These are phyloP conservation scores for Herpailurus yagouaroundi DNA, from an alignment of 2,113 vertebrate genomes.

Conservation along the genomic window DNA sequence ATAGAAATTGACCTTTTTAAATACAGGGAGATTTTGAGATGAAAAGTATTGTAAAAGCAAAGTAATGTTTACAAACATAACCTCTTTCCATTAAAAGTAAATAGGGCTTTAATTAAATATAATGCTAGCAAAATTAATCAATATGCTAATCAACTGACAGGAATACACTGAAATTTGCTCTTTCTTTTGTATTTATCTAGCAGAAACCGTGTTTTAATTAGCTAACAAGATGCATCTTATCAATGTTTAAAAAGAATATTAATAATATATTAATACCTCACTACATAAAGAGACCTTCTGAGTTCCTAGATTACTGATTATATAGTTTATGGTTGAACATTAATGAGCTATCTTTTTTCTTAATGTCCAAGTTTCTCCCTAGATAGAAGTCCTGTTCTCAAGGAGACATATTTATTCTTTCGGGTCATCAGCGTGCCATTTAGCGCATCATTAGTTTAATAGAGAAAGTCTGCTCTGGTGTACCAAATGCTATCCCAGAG, in stretches of 20 bases:
- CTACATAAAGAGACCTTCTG: constrained; percentile 25
- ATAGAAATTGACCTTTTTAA: neutral
- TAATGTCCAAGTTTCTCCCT: neutral
- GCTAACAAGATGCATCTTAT: neutral
- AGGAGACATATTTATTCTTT: constrained; percentile 40
- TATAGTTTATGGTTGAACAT: neutral
- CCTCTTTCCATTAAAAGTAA: neutral
- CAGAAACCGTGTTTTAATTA: constrained; percentile 54
- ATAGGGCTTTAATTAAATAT: constrained; percentile 10
- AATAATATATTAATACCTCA: constrained; percentile 27
- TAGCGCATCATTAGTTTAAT: constrained; percentile 53
- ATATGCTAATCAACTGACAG: neutral
- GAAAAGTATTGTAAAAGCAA: neutral
- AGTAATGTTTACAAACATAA: neutral
- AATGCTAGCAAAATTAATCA: neutral
- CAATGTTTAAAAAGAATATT: constrained; percentile 47
- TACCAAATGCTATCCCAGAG: neutral
- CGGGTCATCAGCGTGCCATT: neutral
- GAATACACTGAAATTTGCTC: neutral
- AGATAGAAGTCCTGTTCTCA: constrained; percentile 21
- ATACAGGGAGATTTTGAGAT: neutral
- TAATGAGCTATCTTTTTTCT: constrained; percentile 27
- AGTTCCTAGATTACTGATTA: constrained; percentile 53
- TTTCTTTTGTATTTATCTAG: constrained; percentile 55
- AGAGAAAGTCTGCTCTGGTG: neutral